Conservation (phyloP, 2,888 invertebrate genomes). For the Coecobrya sp. region DNA sequence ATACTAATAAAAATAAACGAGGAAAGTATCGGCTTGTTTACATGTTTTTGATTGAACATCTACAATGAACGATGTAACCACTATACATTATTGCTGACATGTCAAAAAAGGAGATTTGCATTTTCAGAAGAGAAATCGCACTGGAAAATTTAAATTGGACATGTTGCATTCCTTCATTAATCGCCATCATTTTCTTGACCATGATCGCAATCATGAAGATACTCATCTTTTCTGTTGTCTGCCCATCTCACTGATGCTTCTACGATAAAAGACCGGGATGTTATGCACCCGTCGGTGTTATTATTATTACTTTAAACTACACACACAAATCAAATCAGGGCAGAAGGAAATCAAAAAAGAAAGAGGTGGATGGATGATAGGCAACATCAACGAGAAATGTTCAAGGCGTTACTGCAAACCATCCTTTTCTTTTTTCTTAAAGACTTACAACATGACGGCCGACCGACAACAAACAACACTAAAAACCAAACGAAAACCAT, state of each 20-base stretch:
- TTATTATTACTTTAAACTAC: conserved; percentile 52
- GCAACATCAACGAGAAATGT: conserved; percentile 59
- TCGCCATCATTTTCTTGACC: conserved; percentile 25
- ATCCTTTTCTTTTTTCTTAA: conserved; percentile 77
- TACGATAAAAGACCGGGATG: conserved; percentile 10
- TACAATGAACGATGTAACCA: neutral
- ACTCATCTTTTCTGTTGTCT: conserved; percentile 19
- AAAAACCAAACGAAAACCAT: conserved; percentile 61
- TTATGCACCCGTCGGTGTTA: conserved; percentile 50
- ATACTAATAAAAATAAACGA: conserved; percentile 14
- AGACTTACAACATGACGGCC: conserved; percentile 72
- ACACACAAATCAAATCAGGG: conserved; percentile 69
- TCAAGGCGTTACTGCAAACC: conserved; percentile 76
- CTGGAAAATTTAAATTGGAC: conserved; percentile 59
- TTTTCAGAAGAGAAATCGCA: conserved; percentile 38
- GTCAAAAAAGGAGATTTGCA: conserved; percentile 57
- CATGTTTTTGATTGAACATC: conserved; percentile 27
- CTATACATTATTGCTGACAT: conserved; percentile 24
- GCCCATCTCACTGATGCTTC: conserved; percentile 16
- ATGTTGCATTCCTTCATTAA: conserved; percentile 55
- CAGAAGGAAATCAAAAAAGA: conserved; percentile 34
- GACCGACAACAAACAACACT: conserved; percentile 67
- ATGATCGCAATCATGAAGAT: conserved; percentile 48
- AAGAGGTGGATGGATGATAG: conserved; percentile 37
- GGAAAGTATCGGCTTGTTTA: conserved; percentile 30